Evolutionary conservation across 1,140 invertebrate species (phyloP).

Genomic region (Drosophila setifemur): DNA sequence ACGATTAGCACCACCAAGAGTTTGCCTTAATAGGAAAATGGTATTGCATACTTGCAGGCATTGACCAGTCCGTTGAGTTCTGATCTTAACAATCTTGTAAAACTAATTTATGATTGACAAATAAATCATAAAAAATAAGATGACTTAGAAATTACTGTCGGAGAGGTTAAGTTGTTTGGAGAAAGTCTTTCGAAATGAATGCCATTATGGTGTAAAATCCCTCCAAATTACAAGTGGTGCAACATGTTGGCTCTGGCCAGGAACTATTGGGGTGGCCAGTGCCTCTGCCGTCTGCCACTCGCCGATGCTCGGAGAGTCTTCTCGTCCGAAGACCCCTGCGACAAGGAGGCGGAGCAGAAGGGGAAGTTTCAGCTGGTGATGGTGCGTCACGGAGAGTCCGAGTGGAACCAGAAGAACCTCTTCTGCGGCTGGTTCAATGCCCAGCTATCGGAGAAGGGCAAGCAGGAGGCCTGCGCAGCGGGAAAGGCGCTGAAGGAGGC

Average conservation of each 20-base stretch:
- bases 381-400: slow-evolving; percentile 97
- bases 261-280: background rate
- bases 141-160: no score
- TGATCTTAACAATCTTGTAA: no score
- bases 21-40: no score
- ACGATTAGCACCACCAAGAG: no score
- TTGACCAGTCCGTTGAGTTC: no score
- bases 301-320: background rate
- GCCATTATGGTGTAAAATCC: background rate
- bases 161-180: no score
- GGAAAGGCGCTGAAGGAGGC: slow-evolving; percentile 93
- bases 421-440: slow-evolving; percentile 97
- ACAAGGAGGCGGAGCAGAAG: background rate
- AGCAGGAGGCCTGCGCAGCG: slow-evolving; percentile 88
- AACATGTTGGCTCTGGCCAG: slow-evolving; percentile 37
- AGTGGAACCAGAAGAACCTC: slow-evolving; percentile 96
- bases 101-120: no score
- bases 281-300: background rate
- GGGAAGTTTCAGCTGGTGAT: slow-evolving; percentile 95
- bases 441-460: slow-evolving; percentile 91
- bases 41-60: no score
- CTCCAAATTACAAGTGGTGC: slow-evolving; percentile 7
- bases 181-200: background rate
- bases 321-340: background rate
- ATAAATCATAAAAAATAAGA: no score